Evolutionary conservation across 2,797 vertebrate genomes (phyloP).

Genomic region (Psittacula echo): DNA sequence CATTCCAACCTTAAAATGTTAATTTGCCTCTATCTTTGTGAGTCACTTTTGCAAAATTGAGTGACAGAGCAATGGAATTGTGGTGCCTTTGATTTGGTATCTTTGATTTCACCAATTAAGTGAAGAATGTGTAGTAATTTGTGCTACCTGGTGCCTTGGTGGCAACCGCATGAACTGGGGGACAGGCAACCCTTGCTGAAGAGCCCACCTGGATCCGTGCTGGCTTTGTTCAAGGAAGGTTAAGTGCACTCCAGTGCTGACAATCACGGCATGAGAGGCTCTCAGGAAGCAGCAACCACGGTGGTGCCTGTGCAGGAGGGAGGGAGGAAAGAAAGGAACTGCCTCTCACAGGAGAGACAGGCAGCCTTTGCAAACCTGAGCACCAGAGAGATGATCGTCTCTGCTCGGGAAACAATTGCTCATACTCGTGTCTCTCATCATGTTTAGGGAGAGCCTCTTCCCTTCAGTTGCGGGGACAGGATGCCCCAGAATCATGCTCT

Average conservation of each 20-base stretch:
- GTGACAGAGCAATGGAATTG: not conserved
- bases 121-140: not conserved
- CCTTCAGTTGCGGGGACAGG: not conserved
- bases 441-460: not conserved
- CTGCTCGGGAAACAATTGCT: not conserved
- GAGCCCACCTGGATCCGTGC: not conserved
- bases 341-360: not conserved
- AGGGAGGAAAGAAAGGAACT: not conserved
- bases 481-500: not conserved
- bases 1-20: not conserved
- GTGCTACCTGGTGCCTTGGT: not conserved
- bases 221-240: not conserved
- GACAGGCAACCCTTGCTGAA: not conserved
- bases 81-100: not conserved
- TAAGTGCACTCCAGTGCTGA: conserved; percentile 37
- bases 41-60: not conserved
- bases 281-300: not conserved
- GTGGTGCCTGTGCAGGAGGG: not conserved
- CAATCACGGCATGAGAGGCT: conserved; percentile 12
- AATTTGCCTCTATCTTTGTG: not conserved
- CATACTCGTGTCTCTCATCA: not conserved
- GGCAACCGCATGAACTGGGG: not conserved
- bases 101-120: not conserved
- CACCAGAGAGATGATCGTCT: fast-evolving
- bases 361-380: not conserved